A percentile compares a stretch with the other conserved stretches of the same genome.
These are phyloP conservation scores for Druon quercuslanigerum DNA, from an alignment of 1,140 invertebrate genomes.

Conservation along the genomic window DNA sequence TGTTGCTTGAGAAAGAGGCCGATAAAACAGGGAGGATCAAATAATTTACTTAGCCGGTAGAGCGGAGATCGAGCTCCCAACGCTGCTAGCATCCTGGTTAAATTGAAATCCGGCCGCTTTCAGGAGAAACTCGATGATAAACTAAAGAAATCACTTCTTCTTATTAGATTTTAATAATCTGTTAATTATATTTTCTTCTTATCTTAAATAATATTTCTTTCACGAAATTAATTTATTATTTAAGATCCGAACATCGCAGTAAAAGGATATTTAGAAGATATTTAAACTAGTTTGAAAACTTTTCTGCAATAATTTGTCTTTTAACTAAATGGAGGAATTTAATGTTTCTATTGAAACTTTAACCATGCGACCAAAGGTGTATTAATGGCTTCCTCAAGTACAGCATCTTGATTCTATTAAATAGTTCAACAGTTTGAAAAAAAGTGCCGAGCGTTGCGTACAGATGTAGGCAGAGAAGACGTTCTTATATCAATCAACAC, in stretches of 20 bases:
- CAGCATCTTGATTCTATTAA: too few species aligned
- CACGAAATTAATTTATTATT: too few species aligned
- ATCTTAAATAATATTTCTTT: neutral
- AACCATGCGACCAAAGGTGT: too few species aligned
- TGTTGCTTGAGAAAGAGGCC: slow-evolving; percentile 36
- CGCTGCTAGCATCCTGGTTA: neutral
- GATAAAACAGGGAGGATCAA: slow-evolving; percentile 49
- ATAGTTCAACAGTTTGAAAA: too few species aligned
- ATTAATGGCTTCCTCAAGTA: too few species aligned
- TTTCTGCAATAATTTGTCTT: too few species aligned
- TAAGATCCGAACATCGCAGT: too few species aligned
- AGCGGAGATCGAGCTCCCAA: neutral
- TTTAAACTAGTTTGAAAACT: too few species aligned
- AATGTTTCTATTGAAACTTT: neutral
- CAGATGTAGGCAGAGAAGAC: neutral
- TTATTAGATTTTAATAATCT: neutral
- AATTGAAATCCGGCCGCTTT: neutral
- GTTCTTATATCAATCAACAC: neutral
- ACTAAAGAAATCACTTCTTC: neutral
- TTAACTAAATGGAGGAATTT: neutral
- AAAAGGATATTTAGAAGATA: too few species aligned
- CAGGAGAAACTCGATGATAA: neutral
- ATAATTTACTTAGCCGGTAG: slow-evolving; percentile 24
- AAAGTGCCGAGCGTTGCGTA: too few species aligned
- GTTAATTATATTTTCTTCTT: neutral